Evolutionary conservation across 2,113 vertebrate species (phyloP).

Genomic region (Vombatus ursinus): DNA sequence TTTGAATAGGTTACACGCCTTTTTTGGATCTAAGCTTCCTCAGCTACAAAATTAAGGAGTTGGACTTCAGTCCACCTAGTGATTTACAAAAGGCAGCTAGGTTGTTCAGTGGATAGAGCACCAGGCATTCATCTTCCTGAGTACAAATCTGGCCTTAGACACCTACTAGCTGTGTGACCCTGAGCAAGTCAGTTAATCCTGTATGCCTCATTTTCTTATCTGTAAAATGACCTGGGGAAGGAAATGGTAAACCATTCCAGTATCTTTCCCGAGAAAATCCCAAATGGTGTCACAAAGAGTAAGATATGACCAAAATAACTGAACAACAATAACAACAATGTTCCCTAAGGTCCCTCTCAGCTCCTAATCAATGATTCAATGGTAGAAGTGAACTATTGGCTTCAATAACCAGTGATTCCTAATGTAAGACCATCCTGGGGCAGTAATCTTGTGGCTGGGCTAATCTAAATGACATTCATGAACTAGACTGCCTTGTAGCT

Average conservation of each 20-base stretch:
- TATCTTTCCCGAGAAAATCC: background rate
- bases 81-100: background rate
- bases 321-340: background rate
- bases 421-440: background rate
- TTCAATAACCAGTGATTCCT: slow-evolving; percentile 15
- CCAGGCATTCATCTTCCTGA: background rate
- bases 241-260: background rate
- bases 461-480: background rate
- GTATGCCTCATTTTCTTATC: background rate
- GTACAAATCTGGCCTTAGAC: background rate
- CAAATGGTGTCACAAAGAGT: background rate
- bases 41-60: background rate
- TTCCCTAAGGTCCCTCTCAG: background rate
- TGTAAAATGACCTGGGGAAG: background rate
- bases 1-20: background rate
- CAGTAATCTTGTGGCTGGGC: background rate
- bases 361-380: background rate
- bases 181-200: too few species aligned
- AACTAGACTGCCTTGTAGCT: background rate
- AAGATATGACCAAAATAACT: background rate
- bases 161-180: background rate
- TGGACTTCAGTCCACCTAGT: background rate
- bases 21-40: background rate
- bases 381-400: background rate
- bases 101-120: background rate